A percentile compares a stretch with the other conserved stretches of the same genome.
phyloP scores from a whole-genome alignment of 2,797 vertebrate genomes.

The Cyprinella venusta region DNA sequence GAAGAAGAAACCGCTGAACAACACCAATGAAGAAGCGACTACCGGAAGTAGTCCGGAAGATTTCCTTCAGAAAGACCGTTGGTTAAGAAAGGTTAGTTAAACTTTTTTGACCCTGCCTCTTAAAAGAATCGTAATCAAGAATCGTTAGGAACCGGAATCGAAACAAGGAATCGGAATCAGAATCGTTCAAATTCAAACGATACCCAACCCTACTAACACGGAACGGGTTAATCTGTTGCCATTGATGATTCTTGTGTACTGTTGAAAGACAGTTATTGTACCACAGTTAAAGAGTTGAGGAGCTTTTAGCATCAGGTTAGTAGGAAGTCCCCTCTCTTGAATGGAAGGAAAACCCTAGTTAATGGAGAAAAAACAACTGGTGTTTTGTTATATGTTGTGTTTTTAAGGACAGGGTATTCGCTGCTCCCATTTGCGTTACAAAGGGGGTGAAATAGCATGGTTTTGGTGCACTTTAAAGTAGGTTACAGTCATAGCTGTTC shows the following conservation, averaged over 20 bases:
- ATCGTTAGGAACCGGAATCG: too few species aligned
- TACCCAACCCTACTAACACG: too few species aligned
- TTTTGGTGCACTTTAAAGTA: conserved; percentile 66
- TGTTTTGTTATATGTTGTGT: conserved; percentile 11
- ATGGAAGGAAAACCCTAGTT: conserved; percentile 2
- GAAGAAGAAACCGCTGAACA: too few species aligned
- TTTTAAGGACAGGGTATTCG: neutral
- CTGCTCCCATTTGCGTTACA: neutral
- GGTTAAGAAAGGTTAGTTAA: too few species aligned
- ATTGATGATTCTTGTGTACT: neutral
- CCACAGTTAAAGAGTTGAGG: neutral
- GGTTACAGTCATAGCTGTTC: conserved; percentile 68
- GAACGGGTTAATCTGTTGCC: neutral
- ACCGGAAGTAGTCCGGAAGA: too few species aligned
- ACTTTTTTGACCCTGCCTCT: too few species aligned
- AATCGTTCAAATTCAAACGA: too few species aligned
- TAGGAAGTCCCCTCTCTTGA: neutral
- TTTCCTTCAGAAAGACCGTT: too few species aligned
- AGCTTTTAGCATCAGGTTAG: neutral
- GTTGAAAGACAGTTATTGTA: neutral
- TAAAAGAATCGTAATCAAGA: too few species aligned
- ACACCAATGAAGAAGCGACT: too few species aligned
- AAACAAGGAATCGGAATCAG: too few species aligned
- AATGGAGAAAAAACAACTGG: neutral
- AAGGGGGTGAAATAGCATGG: neutral